phyloP scores from a whole-genome alignment of 2,888 invertebrate species.

The Cryptus viduatorius region DNA sequence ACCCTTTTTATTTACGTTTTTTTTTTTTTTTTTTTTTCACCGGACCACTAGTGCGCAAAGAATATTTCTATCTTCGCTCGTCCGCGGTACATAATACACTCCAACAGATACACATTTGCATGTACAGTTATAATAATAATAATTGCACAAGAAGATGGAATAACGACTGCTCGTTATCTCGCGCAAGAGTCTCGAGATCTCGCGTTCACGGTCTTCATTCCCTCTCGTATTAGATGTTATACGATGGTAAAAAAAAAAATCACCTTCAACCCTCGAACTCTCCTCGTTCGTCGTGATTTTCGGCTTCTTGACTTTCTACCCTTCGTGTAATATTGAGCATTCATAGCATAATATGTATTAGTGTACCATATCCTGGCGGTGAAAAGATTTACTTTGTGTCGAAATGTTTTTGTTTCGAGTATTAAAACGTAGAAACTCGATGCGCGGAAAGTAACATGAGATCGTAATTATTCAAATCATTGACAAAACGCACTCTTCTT shows the following conservation, averaged over 20 bases:
- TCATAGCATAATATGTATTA: slow-evolving; percentile 43
- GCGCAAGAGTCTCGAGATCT: slow-evolving; percentile 50
- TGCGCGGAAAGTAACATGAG: not conserved
- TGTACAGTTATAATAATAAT: slow-evolving; percentile 29
- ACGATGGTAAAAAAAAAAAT: slow-evolving; percentile 15
- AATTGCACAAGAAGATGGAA: slow-evolving; percentile 52
- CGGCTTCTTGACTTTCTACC: slow-evolving; percentile 61
- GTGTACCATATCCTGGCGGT: not conserved
- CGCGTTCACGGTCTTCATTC: slow-evolving; percentile 46
- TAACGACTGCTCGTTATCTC: slow-evolving; percentile 63
- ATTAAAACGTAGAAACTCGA: not conserved
- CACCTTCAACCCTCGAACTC: slow-evolving; percentile 57
- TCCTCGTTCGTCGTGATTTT: slow-evolving; percentile 65
- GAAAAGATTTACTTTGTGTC: slow-evolving; percentile 14
- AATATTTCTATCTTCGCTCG: slow-evolving; percentile 23
- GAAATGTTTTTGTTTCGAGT: not conserved
- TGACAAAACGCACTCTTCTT: not conserved
- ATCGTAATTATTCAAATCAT: slow-evolving; percentile 15
- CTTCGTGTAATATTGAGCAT: slow-evolving; percentile 45
- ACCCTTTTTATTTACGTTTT: not conserved
- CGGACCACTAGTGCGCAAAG: not conserved
- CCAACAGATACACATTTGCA: slow-evolving; percentile 15
- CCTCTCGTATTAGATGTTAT: slow-evolving; percentile 38
- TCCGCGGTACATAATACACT: slow-evolving; percentile 8
- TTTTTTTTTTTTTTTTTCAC: not conserved